A percentile compares a stretch with the other conserved stretches of the same genome.
Evolutionary conservation across 2,113 vertebrate genomes (phyloP).

Genomic region (Festucalex cinctus): DNA sequence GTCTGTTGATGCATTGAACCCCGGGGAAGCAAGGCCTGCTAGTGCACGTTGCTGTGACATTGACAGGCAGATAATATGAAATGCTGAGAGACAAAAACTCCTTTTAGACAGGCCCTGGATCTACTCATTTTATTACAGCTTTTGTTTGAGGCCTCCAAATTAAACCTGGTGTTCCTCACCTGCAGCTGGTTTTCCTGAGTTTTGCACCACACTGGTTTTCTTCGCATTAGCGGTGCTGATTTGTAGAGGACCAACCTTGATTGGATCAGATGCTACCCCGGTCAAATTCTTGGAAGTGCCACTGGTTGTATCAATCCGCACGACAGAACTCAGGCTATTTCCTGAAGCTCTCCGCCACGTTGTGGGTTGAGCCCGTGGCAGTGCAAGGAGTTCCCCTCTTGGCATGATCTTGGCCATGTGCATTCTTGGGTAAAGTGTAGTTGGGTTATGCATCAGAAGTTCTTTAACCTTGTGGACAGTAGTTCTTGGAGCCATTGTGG

Average conservation of each 20-base stretch:
- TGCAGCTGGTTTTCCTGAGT: slow-evolving; percentile 12
- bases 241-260: neutral
- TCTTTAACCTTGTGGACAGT: slow-evolving; percentile 35
- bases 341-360: slow-evolving; percentile 18
- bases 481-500: slow-evolving; percentile 36
- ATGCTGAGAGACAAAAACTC: slow-evolving; percentile 11
- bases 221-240: slow-evolving; percentile 8
- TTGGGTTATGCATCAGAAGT: slow-evolving; percentile 33
- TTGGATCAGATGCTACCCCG: neutral
- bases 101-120: neutral
- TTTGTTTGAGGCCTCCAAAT: neutral
- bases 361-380: neutral
- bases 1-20: slow-evolving; percentile 70
- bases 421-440: slow-evolving; percentile 10
- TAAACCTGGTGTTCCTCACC: slow-evolving; percentile 14
- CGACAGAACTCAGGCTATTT: neutral
- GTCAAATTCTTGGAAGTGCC: slow-evolving; percentile 5
- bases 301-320: neutral
- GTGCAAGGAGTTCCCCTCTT: neutral
- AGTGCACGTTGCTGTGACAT: slow-evolving; percentile 58
- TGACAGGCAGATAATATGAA: slow-evolving; percentile 7
- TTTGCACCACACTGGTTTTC: neutral
- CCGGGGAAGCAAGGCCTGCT: slow-evolving; percentile 76
- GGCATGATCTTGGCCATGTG: neutral
- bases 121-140: neutral